Base-by-base conservation (phyloP, 2,113 vertebrate species). In the Apeltes quadracus region DNA sequence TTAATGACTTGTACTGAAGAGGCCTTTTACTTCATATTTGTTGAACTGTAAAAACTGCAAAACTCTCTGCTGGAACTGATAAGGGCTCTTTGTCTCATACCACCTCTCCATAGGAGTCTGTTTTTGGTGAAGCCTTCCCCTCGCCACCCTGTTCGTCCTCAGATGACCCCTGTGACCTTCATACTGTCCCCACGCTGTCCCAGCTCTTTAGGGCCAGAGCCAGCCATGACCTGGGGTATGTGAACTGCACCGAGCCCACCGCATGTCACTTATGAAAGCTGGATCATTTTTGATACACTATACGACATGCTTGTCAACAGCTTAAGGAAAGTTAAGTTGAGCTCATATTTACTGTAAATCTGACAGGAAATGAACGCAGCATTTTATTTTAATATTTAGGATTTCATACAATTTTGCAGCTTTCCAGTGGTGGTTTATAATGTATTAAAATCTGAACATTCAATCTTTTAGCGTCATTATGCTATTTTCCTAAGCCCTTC, bases 121-220 rank as follows among this genome's bases (percentile, higher is more conserved):
- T 92, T 83, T 92, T 94, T 59, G 65, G 83, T 25, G 80, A 89
- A 22, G 88, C 91, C 62, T 94, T 94, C 68, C 90, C 93, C 23
- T 78, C 72, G 4, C 62, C 70, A 27, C 61, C 87, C 1, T 41
- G 13, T 38, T 14, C 78, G 18, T 61, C 82, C 4, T 50, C 62
- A 25, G 39, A 48, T 27, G 79, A 74, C 69, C 16, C 61, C 27
- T 44, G 71, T 57, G 81, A 88, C 79, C 62, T 51, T 39, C 54
- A 69, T 3, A 3, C 63, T 41, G 84, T 93, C 68, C 88, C 88
- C 66, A 93, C 89, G 1, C 84, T 94, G 79, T 80, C 81, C 9
- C 88, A 91, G 76, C 83, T 92, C 74, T 90, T 94, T 72, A 38
- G 65, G 72, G 75, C 72, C 27, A 7, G 51, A 12, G 61, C 79